phyloP scores from a whole-genome alignment of 2,113 vertebrate genomes.

The Leptobrachium ailaonicum region DNA sequence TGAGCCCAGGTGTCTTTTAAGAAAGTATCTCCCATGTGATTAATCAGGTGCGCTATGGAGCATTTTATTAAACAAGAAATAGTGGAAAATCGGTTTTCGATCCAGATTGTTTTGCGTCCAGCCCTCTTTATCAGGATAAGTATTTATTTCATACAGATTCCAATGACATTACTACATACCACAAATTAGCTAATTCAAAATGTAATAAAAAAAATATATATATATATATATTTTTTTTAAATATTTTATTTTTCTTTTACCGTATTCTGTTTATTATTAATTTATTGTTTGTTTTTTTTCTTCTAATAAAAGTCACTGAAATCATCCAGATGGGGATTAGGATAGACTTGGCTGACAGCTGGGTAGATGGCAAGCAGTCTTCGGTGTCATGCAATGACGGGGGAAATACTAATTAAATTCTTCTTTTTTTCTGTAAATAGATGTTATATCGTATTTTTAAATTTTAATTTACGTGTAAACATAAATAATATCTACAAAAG shows the following conservation, averaged over 20 bases:
- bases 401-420: constrained; percentile 48
- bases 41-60: constrained; percentile 6
- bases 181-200: constrained; percentile 28
- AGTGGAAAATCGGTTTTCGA: neutral
- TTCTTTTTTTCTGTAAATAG: constrained; percentile 3
- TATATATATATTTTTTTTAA: too few relatives aligned
- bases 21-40: neutral
- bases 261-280: neutral
- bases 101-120: too few relatives aligned
- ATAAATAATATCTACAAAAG: too few relatives aligned
- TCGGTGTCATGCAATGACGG: constrained; percentile 43
- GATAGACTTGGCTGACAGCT: constrained; percentile 41
- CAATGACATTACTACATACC: constrained; percentile 5
- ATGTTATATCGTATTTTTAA: constrained; percentile 10
- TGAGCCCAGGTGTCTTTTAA: constrained; percentile 15
- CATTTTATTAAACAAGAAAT: neutral
- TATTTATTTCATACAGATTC: constrained; percentile 46
- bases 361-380: constrained; percentile 43
- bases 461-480: too few relatives aligned
- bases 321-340: constrained; percentile 48
- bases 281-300: constrained; percentile 5
- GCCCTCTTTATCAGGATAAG: constrained; percentile 27
- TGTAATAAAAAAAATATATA: neutral
- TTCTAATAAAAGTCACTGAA: neutral
- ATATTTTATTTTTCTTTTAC: neutral